A percentile compares a stretch with the other conserved stretches of the same genome.
These are phyloP conservation scores for Molanna angustata DNA, from an alignment of 2,888 invertebrate species.

Conservation along the genomic window DNA sequence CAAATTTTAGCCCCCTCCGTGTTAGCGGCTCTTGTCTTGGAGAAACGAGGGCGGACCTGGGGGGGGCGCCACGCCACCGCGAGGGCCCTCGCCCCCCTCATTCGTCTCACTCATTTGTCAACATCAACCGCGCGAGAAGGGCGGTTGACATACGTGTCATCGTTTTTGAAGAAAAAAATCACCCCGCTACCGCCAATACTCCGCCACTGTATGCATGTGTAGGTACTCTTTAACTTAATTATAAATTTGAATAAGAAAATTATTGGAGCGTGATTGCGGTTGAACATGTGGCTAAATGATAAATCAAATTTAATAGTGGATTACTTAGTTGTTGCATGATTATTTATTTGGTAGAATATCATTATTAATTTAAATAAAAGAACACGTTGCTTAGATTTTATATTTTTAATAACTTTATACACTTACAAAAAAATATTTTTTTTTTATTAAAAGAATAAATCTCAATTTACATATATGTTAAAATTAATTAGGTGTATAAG, in stretches of 20 bases:
- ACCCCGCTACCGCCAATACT: constrained; percentile 7
- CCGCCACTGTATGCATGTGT: too few relatives aligned
- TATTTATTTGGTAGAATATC: too few relatives aligned
- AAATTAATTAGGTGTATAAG: too few relatives aligned
- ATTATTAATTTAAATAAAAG: too few relatives aligned
- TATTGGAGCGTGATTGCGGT: constrained; percentile 24
- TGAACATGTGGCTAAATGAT: too few relatives aligned
- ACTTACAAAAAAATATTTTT: too few relatives aligned
- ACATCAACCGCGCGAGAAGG: constrained; percentile 28
- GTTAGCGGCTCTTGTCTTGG: constrained; percentile 24
- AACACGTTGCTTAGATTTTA: too few relatives aligned
- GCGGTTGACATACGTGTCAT: constrained; percentile 32
- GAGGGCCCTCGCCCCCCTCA: constrained; percentile 13
- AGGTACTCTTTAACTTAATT: constrained; percentile 29
- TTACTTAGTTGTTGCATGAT: too few relatives aligned
- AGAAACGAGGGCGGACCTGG: constrained; percentile 9
- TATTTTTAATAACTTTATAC: too few relatives aligned
- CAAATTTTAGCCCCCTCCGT: constrained; percentile 29
- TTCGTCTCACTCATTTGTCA: constrained; percentile 32
- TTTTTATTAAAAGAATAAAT: too few relatives aligned
- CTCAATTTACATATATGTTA: too few relatives aligned
- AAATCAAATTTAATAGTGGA: too few relatives aligned
- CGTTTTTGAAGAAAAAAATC: constrained; percentile 27
- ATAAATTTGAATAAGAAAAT: constrained; percentile 32
- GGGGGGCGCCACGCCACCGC: neutral